phyloP scores from a whole-genome alignment of 1,140 invertebrate genomes.

The Aphelenchoides besseyi region DNA sequence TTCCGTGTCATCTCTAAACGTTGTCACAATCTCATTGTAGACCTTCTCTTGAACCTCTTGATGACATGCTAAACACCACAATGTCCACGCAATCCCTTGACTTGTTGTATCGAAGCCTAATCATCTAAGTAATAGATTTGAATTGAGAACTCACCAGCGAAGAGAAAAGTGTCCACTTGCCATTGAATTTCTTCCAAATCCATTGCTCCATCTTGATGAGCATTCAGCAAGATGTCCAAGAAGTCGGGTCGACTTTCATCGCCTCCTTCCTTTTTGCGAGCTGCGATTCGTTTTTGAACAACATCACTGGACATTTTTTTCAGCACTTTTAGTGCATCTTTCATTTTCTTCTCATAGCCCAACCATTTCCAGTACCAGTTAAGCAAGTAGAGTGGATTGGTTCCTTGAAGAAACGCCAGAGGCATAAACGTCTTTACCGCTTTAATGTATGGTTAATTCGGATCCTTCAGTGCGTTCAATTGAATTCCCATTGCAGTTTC shows the following conservation, averaged over 20 bases:
- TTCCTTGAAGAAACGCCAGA: background rate
- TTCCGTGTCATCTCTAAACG: slow-evolving; percentile 28
- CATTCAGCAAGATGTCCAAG: slow-evolving; percentile 9
- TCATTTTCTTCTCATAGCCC: background rate
- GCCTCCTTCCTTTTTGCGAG: background rate
- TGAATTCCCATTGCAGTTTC: slow-evolving; percentile 17
- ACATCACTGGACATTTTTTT: background rate
- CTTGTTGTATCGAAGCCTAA: slow-evolving; percentile 42
- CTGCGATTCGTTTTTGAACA: background rate
- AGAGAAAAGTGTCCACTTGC: slow-evolving; percentile 16
- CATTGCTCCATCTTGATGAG: background rate
- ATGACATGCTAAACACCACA: slow-evolving; percentile 42
- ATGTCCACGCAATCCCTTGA: slow-evolving; percentile 28
- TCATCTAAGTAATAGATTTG: background rate
- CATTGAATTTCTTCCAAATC: background rate
- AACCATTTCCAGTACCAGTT: background rate
- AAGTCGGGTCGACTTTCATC: slow-evolving; percentile 11
- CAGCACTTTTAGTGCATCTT: slow-evolving; percentile 3
- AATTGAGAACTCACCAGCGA: background rate
- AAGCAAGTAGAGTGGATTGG: slow-evolving; percentile 2
- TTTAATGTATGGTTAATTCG: slow-evolving; percentile 7
- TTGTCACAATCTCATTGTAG: slow-evolving; percentile 31
- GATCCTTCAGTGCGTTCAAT: slow-evolving; percentile 9
- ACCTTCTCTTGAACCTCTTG: slow-evolving; percentile 35
- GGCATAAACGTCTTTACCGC: background rate